A percentile compares a stretch with the other conserved stretches of the same genome.
These are phyloP conservation scores for Pteropus rufus DNA, from an alignment of 2,797 vertebrate genomes.

Conservation along the genomic window DNA sequence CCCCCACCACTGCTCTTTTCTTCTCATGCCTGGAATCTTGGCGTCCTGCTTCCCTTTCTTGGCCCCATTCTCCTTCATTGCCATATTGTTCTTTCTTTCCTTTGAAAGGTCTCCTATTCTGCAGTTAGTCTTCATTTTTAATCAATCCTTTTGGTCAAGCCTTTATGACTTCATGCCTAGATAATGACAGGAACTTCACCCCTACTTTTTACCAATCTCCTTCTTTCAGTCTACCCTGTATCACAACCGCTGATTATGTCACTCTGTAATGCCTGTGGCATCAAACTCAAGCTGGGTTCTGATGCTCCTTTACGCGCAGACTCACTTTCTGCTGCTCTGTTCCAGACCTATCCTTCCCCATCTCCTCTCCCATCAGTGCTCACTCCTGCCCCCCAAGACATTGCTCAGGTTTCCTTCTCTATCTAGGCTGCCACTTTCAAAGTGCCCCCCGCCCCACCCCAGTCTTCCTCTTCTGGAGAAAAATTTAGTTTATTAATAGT, in stretches of 20 bases:
- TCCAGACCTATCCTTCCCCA: too few relatives aligned
- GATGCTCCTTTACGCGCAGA: not conserved
- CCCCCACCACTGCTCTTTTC: not conserved
- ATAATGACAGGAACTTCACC: not conserved
- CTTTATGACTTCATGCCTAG: not conserved
- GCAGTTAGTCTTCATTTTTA: not conserved
- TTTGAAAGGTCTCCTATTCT: not conserved
- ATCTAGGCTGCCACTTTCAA: not conserved
- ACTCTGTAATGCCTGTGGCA: not conserved
- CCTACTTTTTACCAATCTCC: not conserved
- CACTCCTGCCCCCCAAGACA: not conserved
- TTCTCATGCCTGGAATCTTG: not conserved
- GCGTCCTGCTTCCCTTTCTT: not conserved
- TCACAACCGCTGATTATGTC: accelerated
- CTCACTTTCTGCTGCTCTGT: not conserved
- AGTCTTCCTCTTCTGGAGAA: not conserved
- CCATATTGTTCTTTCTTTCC: not conserved
- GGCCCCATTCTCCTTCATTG: not conserved
- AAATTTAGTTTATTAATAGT: not conserved
- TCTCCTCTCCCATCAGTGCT: too few relatives aligned
- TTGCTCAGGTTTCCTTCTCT: not conserved
- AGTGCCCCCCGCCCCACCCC: too few relatives aligned
- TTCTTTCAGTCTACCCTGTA: not conserved
- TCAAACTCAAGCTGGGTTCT: not conserved
- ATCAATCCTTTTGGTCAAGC: not conserved